Percentiles rank a stretch among this genome's conserved stretches.
Conservation (phyloP, 2,888 invertebrate species). For the Mesorhabditis spiculigera region DNA sequence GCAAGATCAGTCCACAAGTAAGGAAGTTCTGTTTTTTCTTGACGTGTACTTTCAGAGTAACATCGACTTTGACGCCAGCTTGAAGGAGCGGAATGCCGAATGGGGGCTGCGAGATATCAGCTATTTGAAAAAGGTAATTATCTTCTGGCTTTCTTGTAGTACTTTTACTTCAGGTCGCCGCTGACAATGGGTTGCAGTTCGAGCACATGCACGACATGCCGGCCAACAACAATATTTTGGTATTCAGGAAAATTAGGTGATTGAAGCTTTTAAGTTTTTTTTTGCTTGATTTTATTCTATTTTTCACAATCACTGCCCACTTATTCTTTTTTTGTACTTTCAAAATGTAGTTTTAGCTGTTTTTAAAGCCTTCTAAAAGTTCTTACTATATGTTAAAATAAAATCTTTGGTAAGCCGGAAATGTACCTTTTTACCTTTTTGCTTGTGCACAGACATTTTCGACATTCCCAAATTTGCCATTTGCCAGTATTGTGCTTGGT, state of each 20-base stretch:
- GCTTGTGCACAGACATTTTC: too few relatives aligned
- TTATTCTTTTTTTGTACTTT: too few relatives aligned
- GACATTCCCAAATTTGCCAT: too few relatives aligned
- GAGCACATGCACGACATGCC: conserved; percentile 76
- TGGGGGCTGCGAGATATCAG: conserved; percentile 77
- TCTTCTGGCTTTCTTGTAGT: conserved; percentile 60
- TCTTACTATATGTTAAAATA: too few relatives aligned
- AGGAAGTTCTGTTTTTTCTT: not conserved
- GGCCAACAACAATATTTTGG: conserved; percentile 78
- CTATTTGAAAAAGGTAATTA: conserved; percentile 30
- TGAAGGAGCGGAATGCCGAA: conserved; percentile 69
- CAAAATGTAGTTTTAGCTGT: too few relatives aligned
- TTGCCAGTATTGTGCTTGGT: too few relatives aligned
- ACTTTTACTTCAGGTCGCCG: conserved; percentile 69
- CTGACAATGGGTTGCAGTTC: conserved; percentile 67
- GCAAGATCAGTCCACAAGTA: conserved; percentile 72
- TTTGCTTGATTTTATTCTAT: too few relatives aligned
- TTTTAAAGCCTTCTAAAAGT: too few relatives aligned
- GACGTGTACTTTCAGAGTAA: conserved; percentile 67
- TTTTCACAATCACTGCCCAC: too few relatives aligned
- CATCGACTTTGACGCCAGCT: conserved; percentile 72
- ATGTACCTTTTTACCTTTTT: too few relatives aligned
- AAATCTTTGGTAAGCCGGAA: too few relatives aligned
- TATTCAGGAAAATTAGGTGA: conserved; percentile 64
- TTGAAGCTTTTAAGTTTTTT: too few relatives aligned